These are phyloP conservation scores for Leptobrachium ailaonicum DNA, from an alignment of 2,113 vertebrate species.

Conservation along the genomic window DNA sequence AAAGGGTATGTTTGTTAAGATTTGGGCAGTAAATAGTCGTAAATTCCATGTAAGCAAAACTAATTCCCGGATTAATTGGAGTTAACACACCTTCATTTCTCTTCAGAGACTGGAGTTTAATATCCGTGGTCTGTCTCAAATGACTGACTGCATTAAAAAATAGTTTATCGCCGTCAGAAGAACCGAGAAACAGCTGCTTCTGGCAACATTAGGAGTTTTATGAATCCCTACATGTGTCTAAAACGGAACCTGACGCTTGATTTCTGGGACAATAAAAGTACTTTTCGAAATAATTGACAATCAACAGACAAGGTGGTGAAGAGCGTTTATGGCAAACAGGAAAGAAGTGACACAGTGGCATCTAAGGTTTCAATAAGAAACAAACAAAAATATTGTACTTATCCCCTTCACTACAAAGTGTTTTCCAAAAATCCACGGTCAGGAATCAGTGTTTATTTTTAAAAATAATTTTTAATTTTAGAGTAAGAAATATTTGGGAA, in stretches of 20 bases:
- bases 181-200: slow-evolving; percentile 69
- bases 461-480: too few species aligned
- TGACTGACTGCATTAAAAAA: slow-evolving; percentile 59
- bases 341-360: slow-evolving; percentile 49
- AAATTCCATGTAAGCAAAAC: slow-evolving; percentile 49
- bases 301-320: slow-evolving; percentile 64
- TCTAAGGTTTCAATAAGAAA: slow-evolving; percentile 51
- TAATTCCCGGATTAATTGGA: slow-evolving; percentile 66
- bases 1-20: not conserved
- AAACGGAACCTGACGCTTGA: slow-evolving; percentile 71
- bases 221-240: slow-evolving; percentile 67
- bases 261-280: slow-evolving; percentile 63
- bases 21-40: not conserved
- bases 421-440: too few species aligned
- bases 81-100: slow-evolving; percentile 62
- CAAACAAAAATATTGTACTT: slow-evolving; percentile 13
- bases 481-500: too few species aligned
- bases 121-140: slow-evolving; percentile 60
- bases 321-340: slow-evolving; percentile 52
- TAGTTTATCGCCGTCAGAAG: slow-evolving; percentile 55
- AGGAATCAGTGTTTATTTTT: too few species aligned
- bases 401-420: too few species aligned
- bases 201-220: slow-evolving; percentile 61
- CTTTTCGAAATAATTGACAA: slow-evolving; percentile 63
- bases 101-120: slow-evolving; percentile 61